Base-by-base conservation (phyloP, 1,140 invertebrate species). In the Lanistes nyassanus region DNA sequence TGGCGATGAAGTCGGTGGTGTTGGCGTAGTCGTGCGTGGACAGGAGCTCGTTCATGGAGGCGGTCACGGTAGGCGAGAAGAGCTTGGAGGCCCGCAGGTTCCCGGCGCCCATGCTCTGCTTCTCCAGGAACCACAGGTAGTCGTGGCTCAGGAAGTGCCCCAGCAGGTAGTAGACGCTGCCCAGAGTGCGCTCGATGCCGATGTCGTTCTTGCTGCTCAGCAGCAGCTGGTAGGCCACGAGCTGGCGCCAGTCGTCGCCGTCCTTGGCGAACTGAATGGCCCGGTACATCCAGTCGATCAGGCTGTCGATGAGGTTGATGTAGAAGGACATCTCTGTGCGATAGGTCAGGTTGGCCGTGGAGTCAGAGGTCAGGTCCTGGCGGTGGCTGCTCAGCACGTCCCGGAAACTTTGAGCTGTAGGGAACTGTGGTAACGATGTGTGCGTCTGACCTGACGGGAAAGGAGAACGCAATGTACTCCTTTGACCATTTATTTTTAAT, bases 141-240 rank as follows among this genome's bases (percentile, higher is more conserved):
- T 80, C 76, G 26, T 74, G 56, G 36, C 51, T 29, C 23, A 42
- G 29, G 74, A 83, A 83, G 7, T 76, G 53, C 21, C 79, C 76
- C 3, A 39, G 62, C 7, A 78, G 53, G 74, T 77, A 83, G 75
- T 76, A 82, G 21, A 80, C 70, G 39, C 73, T 75, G 21, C 82
- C 81, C 36, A 83, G 66, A 6, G 81, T 80, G n/a, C 81, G 72
- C 70, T 83, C 82, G 19, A 82, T 76, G 62, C 82, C 82, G n/a
- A 78, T 76, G 36, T 82, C 77, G 51, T 82, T 79, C 55, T 83
- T 83, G 39, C 78, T 75, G 31, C 68, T 76, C 29, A 83, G 66
- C 23, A 82, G 70, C 26, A 82, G 74, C 68, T 82, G 79, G 68
- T 81, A 80, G 29, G 80, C 80, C 53, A 83, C 82, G 11, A 83